Conservation (phyloP, 2,113 vertebrate species). For the Hydrochoerus hydrochaeris region DNA sequence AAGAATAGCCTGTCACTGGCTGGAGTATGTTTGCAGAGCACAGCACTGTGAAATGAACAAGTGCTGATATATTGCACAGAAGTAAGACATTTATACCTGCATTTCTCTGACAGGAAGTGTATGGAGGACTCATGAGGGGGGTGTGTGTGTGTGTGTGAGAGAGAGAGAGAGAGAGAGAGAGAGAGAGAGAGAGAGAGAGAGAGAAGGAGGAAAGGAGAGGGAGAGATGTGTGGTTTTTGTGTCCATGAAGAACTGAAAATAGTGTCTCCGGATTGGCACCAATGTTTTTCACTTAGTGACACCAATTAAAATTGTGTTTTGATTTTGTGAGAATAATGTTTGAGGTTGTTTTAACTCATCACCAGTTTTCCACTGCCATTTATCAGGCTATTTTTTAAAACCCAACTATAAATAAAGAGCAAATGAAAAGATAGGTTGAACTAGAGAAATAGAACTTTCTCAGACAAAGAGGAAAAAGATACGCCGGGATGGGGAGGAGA, state of each 20-base stretch:
- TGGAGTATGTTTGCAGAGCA: neutral
- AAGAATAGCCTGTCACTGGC: conserved; percentile 31
- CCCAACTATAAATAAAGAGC: neutral
- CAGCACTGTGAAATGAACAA: conserved; percentile 3
- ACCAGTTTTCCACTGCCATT: neutral
- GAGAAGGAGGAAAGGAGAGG: neutral
- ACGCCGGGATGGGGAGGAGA: accelerated
- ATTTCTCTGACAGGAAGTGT: neutral
- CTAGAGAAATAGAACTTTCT: neutral
- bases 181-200: neutral
- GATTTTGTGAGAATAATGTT: neutral
- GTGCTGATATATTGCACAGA: neutral
- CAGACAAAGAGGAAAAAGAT: neutral
- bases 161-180: neutral
- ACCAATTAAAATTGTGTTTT: conserved; percentile 46
- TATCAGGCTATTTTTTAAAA: neutral
- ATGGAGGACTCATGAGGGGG: neutral
- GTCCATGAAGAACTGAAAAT: neutral
- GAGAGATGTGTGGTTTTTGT: neutral
- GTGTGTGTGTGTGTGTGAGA: neutral
- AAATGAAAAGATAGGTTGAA: neutral
- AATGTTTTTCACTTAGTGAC: neutral
- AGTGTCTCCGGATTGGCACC: neutral
- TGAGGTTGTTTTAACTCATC: conserved; percentile 41
- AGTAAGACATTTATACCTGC: neutral